phyloP scores from a whole-genome alignment of 2,797 vertebrate species.

The Phalloptychus januarius region DNA sequence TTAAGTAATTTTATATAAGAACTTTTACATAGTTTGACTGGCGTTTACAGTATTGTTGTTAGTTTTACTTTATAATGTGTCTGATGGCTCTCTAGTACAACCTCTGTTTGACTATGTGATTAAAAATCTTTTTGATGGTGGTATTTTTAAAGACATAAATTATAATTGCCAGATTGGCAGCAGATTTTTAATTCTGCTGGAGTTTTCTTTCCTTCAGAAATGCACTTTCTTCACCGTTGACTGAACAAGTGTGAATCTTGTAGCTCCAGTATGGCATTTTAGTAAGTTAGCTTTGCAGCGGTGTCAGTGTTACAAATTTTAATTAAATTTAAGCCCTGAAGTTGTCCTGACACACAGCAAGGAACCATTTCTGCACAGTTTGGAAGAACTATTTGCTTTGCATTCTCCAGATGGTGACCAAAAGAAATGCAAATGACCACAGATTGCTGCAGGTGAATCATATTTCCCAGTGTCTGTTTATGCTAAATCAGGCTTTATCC shows the following conservation, averaged over 20 bases:
- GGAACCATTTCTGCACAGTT: not conserved
- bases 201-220: not conserved
- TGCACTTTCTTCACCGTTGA: not conserved
- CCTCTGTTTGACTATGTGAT: not conserved
- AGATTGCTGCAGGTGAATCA: slow-evolving; percentile 15
- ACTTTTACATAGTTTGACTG: not conserved
- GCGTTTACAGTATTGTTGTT: not conserved
- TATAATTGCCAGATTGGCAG: not conserved
- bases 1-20: not conserved
- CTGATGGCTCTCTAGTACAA: not conserved
- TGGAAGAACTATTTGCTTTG: not conserved
- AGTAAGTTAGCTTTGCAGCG: not conserved
- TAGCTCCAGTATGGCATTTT: not conserved
- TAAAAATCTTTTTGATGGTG: not conserved
- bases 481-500: not conserved
- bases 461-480: not conserved
- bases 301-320: not conserved
- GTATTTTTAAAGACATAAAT: not conserved
- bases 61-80: not conserved
- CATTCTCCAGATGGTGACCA: not conserved
- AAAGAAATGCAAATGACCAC: not conserved
- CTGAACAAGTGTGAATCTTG: not conserved
- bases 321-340: not conserved
- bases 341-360: not conserved
- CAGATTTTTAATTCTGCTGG: not conserved